Evolutionary conservation across 1,140 invertebrate species (phyloP).

Genomic region (Wiebesia pumilae): DNA sequence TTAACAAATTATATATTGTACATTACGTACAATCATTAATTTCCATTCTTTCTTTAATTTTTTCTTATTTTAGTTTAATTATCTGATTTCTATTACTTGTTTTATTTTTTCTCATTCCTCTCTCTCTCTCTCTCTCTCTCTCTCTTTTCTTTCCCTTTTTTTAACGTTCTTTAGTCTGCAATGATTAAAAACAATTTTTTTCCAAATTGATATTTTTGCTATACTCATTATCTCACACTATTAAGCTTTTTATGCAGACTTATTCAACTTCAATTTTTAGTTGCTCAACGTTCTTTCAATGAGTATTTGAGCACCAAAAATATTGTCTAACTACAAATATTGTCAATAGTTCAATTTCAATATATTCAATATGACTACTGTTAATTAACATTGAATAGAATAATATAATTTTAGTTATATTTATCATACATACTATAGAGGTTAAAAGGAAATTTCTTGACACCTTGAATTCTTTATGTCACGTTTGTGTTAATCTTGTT

Average conservation of each 20-base stretch:
- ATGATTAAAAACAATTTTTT: conserved; percentile 28
- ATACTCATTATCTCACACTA: conserved; percentile 60
- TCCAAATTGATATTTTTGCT: conserved; percentile 55
- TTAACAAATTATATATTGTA: conserved; percentile 71
- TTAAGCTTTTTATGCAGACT: conserved; percentile 55
- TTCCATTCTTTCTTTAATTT: conserved; percentile 50
- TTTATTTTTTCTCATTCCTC: conserved; percentile 37
- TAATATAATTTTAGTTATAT: background rate
- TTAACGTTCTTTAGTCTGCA: conserved; percentile 50
- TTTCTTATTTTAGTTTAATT: conserved; percentile 40
- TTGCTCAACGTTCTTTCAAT: conserved; percentile 35
- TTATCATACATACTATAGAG: background rate
- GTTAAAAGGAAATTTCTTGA: background rate
- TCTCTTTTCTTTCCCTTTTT: background rate
- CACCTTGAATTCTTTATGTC: conserved; percentile 29
- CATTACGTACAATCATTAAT: conserved; percentile 67
- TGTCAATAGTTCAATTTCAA: conserved; percentile 13
- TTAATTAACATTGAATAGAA: background rate
- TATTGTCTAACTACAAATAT: background rate
- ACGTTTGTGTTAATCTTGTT: background rate
- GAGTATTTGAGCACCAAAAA: background rate
- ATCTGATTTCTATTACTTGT: conserved; percentile 50
- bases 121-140: conserved; percentile 1
- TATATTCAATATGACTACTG: conserved; percentile 31
- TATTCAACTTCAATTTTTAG: conserved; percentile 49